These are phyloP conservation scores for Diplodus puntazzo DNA, from an alignment of 2,797 vertebrate species.

Conservation along the genomic window DNA sequence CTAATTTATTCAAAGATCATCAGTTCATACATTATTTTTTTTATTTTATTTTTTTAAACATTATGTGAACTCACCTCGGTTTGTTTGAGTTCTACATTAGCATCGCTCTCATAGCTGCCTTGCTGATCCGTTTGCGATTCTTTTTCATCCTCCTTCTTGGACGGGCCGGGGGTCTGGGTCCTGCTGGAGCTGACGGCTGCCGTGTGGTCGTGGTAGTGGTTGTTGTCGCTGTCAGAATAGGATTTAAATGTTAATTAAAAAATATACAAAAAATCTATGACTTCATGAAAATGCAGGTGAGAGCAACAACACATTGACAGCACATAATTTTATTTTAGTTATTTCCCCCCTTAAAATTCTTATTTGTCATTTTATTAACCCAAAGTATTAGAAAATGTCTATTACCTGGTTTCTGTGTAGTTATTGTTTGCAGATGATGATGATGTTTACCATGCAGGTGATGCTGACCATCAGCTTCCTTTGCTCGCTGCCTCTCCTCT, in stretches of 20 bases:
- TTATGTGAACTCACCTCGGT: conserved; percentile 53
- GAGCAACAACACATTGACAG: not conserved
- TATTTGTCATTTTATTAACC: not conserved
- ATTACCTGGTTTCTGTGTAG: conserved; percentile 80
- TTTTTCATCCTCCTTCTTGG: conserved; percentile 79
- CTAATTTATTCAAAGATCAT: not conserved
- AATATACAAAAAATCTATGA: not conserved
- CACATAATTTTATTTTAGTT: not conserved
- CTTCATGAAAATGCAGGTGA: not conserved
- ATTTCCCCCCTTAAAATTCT: not conserved
- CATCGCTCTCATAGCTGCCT: conserved; percentile 88
- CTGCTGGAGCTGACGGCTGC: conserved; percentile 41
- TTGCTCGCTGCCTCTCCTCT: conserved; percentile 58
- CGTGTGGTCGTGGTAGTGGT: conserved; percentile 57
- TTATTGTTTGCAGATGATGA: conserved; percentile 64
- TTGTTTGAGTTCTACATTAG: conserved; percentile 80
- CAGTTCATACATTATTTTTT: not conserved
- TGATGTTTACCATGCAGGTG: conserved; percentile 69
- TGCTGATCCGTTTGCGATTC: conserved; percentile 86
- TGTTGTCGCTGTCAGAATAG: conserved; percentile 56
- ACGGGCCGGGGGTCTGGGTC: conserved; percentile 63
- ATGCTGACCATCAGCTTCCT: conserved; percentile 49
- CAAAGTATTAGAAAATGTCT: not conserved
- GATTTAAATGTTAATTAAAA: conserved; percentile 11
- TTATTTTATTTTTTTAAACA: not conserved